Evolutionary conservation across 2,113 vertebrate species (phyloP), one percentile per base, ranked within the genome.

Genomic region (Erinaceus europaeus): DNA sequence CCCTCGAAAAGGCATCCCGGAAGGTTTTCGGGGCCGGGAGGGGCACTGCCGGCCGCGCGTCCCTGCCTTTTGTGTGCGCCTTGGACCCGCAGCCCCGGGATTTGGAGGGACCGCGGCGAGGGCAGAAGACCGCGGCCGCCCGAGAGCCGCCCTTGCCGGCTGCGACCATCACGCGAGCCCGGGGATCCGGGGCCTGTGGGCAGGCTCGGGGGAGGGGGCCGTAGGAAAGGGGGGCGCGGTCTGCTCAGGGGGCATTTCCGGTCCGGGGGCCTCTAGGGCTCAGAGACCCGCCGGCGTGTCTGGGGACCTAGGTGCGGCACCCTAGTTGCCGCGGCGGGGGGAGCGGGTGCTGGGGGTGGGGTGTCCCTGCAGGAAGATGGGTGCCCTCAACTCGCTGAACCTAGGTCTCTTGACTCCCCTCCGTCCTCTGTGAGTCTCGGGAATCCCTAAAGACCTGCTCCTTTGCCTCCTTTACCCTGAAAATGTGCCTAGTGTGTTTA

Each of bases 101-200:
- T n/a, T 42, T 64, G 84, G 59, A 81, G 93, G 71, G 87, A 77
- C 86, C 57, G 15, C 44, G n/a, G 82, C 44, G 53, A 79, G 69
- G 86, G 77, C 86, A 25, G 53, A 32, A 42, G 68, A 69, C 9
- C 11, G 38, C 46, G 77, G 80, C 95, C 94, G 90, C 82, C 21
- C 57, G 38, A 90, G 79, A 74, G 86, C 83, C 18, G 18, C 3
- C 21, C 59, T 5, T 18, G 53, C 8, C 48, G 62, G 97, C 50
- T 25, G 91, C 85, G 36, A 69, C 88, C 36, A 78, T 82, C 94
- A 97, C 84, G 94, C 96, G 87, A 97, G 97, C 74, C 96, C 96
- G 97, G 94, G 97, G 97, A 97, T 96, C 32, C 15, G 71, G 91
- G 97, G 97, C 97, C 97, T 97, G 82, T 42, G 32, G 67, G 84